Conservation (phyloP, 2,797 vertebrate genomes). For the Macropodus opercularis region DNA sequence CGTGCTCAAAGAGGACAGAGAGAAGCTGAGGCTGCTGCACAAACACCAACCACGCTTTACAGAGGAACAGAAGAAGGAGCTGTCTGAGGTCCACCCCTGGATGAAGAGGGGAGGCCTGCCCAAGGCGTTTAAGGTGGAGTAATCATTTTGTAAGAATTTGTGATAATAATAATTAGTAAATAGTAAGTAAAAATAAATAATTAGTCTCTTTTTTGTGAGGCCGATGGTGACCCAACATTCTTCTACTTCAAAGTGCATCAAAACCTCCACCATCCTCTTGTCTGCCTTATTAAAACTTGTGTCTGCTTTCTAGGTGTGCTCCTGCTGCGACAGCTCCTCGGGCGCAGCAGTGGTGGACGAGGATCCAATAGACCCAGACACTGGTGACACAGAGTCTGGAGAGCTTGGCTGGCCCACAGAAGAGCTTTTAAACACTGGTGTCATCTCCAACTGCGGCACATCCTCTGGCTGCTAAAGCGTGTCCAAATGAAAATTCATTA, state of each 20-base stretch:
- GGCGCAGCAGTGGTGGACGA: slow-evolving; percentile 68
- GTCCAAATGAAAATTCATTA: too few species aligned
- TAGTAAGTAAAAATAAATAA: too few species aligned
- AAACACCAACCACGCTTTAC: slow-evolving; percentile 89
- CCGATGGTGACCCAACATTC: too few species aligned
- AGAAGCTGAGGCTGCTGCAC: slow-evolving; percentile 88
- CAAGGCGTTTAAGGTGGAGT: slow-evolving; percentile 82
- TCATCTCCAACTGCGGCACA: slow-evolving; percentile 11
- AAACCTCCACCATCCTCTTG: neutral
- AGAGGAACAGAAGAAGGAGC: slow-evolving; percentile 89
- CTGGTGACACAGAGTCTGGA: slow-evolving; percentile 73
- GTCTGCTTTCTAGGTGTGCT: slow-evolving; percentile 69
- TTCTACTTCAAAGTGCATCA: too few species aligned
- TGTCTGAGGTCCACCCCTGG: slow-evolving; percentile 91
- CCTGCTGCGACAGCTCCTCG: slow-evolving; percentile 71
- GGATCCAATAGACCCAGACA: slow-evolving; percentile 80
- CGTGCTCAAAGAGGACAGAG: slow-evolving; percentile 88
- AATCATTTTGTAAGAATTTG: too few species aligned
- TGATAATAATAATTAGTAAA: too few species aligned
- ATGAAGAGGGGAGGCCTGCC: slow-evolving; percentile 87
- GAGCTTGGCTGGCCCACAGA: slow-evolving; percentile 63
- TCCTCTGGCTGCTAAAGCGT: too few species aligned
- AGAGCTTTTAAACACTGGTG: slow-evolving; percentile 41
- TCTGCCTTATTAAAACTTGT: slow-evolving; percentile 7
- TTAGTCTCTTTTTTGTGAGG: too few species aligned